phyloP scores from a whole-genome alignment of 2,888 invertebrate genomes.

The Timema cristinae region DNA sequence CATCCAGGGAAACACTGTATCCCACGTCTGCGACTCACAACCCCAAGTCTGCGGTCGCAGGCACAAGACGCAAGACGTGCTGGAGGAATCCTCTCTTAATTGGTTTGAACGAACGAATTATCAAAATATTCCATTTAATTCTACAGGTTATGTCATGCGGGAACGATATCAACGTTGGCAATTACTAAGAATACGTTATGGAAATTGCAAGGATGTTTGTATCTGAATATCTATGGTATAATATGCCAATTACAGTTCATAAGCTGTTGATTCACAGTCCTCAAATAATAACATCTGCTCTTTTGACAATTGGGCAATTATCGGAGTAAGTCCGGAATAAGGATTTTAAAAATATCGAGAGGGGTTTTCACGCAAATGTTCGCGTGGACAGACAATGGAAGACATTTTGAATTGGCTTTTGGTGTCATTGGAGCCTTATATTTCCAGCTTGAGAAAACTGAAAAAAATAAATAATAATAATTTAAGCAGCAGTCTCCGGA shows the following conservation, averaged over 20 bases:
- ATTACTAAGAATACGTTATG: neutral
- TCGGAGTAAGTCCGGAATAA: neutral
- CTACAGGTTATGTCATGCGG: neutral
- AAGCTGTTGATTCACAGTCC: conserved; percentile 8
- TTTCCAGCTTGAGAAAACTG: neutral
- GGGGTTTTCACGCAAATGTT: neutral
- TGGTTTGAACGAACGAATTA: neutral
- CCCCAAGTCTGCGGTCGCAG: too few species aligned
- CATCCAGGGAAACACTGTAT: too few species aligned
- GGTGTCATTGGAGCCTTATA: neutral
- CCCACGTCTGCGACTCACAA: too few species aligned
- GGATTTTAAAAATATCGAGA: neutral
- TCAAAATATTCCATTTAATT: neutral
- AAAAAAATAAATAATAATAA: neutral
- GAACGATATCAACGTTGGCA: neutral
- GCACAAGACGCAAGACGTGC: too few species aligned
- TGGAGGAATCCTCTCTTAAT: too few species aligned
- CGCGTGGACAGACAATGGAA: neutral
- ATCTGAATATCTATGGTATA: neutral
- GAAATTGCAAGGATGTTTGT: neutral
- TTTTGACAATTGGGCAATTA: neutral
- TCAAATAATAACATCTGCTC: neutral
- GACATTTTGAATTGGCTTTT: neutral
- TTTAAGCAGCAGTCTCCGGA: neutral
- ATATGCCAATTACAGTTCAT: conserved; percentile 14